Evolutionary conservation across 2,797 vertebrate genomes (phyloP), one percentile per base, ranked within the genome.

Genomic region (Aldrovandia affinis): DNA sequence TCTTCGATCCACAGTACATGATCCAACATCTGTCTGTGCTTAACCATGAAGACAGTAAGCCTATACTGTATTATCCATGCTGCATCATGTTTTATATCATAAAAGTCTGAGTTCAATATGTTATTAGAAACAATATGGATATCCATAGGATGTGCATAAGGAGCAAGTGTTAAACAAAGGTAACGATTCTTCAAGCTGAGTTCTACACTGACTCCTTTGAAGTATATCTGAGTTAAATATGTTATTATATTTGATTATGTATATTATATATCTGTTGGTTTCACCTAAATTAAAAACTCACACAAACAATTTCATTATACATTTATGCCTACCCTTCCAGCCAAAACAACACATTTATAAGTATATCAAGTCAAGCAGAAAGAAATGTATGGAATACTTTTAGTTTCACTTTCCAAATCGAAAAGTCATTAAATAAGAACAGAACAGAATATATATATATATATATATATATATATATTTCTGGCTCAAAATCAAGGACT

Each of bases 301-400:
- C 55, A 59, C 68, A 55, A 63, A 83, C 65, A 83, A 57, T 81
- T 70, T 82, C 59, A 5, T 68, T 50, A 68, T 65, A 39, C 42
- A 50, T 75, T 73, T 75, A 14, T 2, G 30, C 12, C 73, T 14
- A 44, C 36, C 28, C 81, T 57, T 57, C 44, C 44, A 55, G 81
- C 47, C 81, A 73, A 39, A 54, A 82, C 25, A 25, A 25, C 44
- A 82, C 36, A 68, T 47, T 36, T 57, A 75, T 25, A 83, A 84
- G 77, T 52, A 54, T 33, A 84, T 80, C 57, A 63, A 79, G 83
- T 80, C 15, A 79, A 84, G 59, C 59, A 33, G 57, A 79, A 79
- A 79, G 65, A 79, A 39, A 36, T 80, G 25, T 54, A 36, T 63
- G 75, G 4, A 63, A 59, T 50, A 30, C 42, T 81, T 65, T 47